A percentile compares a stretch with the other conserved stretches of the same genome.
These are phyloP conservation scores for Darevskia nairensis DNA, from an alignment of 2,797 vertebrate genomes.

Conservation along the genomic window DNA sequence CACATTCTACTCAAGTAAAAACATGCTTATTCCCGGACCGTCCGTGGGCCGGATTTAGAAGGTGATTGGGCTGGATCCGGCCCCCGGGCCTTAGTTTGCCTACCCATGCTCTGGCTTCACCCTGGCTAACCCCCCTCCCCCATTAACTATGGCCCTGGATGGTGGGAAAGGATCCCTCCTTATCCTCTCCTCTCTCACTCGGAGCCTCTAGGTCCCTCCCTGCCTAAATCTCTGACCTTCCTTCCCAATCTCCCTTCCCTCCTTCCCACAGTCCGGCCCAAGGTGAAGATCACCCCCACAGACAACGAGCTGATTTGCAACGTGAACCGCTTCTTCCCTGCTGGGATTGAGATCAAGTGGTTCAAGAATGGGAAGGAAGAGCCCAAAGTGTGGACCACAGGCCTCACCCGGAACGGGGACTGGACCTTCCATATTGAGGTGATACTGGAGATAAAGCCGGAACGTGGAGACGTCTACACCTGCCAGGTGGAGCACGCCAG, in stretches of 20 bases:
- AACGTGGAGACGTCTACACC: constrained; percentile 37
- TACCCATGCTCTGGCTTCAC: too few relatives aligned
- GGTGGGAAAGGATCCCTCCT: too few relatives aligned
- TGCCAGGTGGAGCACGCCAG: constrained; percentile 58
- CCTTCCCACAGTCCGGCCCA: neutral
- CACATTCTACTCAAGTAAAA: too few relatives aligned
- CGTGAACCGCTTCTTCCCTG: constrained; percentile 3
- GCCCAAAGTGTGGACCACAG: constrained; percentile 43
- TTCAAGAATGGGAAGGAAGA: constrained; percentile 52
- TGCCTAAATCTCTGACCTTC: too few relatives aligned
- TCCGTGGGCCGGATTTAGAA: too few relatives aligned
- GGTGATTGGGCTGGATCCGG: too few relatives aligned
- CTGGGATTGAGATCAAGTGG: constrained; percentile 41
- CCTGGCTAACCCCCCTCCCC: too few relatives aligned
- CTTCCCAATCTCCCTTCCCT: fast-evolving
- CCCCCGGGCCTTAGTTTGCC: too few relatives aligned
- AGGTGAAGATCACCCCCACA: fast-evolving
- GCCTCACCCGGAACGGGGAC: constrained; percentile 45
- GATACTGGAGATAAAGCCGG: constrained; percentile 41
- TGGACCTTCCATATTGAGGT: constrained; percentile 58
- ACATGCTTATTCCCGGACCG: too few relatives aligned
- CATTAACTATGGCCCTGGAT: too few relatives aligned
- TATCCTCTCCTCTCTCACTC: too few relatives aligned
- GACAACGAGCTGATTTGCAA: constrained; percentile 2
- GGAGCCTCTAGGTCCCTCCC: too few relatives aligned